Base-by-base conservation (phyloP, 2,888 invertebrate species). In the Bombylius discolor region DNA sequence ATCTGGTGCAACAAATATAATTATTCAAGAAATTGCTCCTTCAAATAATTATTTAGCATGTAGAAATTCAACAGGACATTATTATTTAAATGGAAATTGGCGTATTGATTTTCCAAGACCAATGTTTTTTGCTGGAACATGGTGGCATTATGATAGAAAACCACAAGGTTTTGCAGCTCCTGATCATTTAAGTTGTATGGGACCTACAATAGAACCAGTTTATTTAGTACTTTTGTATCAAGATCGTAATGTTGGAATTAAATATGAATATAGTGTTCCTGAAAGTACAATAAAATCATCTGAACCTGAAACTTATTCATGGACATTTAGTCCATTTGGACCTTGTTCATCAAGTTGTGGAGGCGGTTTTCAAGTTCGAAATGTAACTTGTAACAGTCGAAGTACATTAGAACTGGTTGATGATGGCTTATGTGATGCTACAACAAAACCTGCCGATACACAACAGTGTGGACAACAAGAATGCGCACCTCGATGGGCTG, bases 71-170 rank as follows among this genome's bases (percentile, higher is more conserved):
- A 79, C 84, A 50, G 89, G 88, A 5, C 80, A 87, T 64, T 98
- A 89, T 71, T 93, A 92, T 69, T 77, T 98, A 53, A 98, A 98
- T 73, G 97, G 97, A 2, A 87, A 94, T 70, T 95, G 92, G 85
- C 83, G 88, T 68, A 93, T 98, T 67, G 91, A 94, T 75, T 91
- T 91, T 70, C 92, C 94, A 0, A 80, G 87, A 53, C 82, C 83
- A 42, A 76, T 89, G 65, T 76, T 78, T 57, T 90, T 93, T 66
- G 89, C 89, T 1, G 92, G 93, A 12, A 83, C 86, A 6, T 81
- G 84, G 66, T 96, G 96, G 81, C 83, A 86, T 68, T 98, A 98
- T 70, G 87, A 90, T 64, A 79, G 94, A 60, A 84, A 82, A 63
- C 86, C 87, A 23, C 84, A 84, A 69, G 89, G 87, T 4, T 85